Evolutionary conservation across 2,113 vertebrate genomes (phyloP), one percentile per base, ranked within the genome.

Genomic region (Daboia siamensis): DNA sequence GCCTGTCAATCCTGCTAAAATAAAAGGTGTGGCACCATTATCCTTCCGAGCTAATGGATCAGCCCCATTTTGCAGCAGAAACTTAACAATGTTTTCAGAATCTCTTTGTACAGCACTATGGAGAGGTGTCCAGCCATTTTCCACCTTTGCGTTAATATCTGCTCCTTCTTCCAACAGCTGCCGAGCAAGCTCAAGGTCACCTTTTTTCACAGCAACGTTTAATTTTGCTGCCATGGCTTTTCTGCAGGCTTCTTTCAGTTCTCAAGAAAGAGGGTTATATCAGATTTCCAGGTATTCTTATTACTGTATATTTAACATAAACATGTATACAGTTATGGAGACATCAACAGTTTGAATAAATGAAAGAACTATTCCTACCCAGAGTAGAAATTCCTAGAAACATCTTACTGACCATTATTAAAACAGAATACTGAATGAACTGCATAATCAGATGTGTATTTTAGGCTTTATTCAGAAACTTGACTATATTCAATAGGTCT

Each of bases 21-120:
- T 97, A 88, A 98, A 97, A 0, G 97, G 95, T 1, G 98, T 98
- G 90, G 97, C 97, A 20, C 95, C 97, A 0, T 98, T 98, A 11
- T 92, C 92, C 96, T 98, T 98, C 94, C 84, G 96, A 89, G 89
- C 56, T 0, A 1, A 23, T 46, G 96, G 91, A 56, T 94, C 91
- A 0, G 98, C 98, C 5, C 97, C 97, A 0, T 90, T 56, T 0
- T 1, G 7, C n/a, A 98, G 95, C 89, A 98, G 95, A 29, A 98
- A 92, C 0, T 0, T 0, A 6, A 97, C 96, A 5, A 97, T 17
- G 0, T 94, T 90, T 84, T 95, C 84, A 0, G 33, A 0, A 0
- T 1, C 0, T 0, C 0, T 0, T 3, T 96, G 91, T 0, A 96
- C 97, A 0, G 98, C 97, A 0, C 85, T 96, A 17, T 96, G 97